A percentile compares a stretch with the other conserved stretches of the same genome.
Conservation (phyloP, 2,113 vertebrate species). For the Microtus montanus region DNA sequence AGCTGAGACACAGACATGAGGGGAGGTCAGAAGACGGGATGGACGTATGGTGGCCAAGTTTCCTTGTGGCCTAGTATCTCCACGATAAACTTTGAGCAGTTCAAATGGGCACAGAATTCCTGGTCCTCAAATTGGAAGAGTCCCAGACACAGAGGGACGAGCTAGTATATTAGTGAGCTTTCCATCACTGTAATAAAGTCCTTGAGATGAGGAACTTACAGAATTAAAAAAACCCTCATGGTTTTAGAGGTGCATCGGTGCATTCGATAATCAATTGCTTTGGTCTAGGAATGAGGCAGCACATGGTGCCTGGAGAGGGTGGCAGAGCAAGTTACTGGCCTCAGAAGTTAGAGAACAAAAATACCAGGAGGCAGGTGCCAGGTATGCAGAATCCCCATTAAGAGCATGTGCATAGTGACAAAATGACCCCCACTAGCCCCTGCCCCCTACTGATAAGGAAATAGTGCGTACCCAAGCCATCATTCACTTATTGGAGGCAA, state of each 20-base stretch:
- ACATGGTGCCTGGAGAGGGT: no score
- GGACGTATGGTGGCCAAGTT: no score
- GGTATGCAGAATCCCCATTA: background rate
- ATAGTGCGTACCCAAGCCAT: background rate
- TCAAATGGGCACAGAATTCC: background rate
- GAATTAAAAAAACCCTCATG: no score
- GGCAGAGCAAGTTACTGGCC: background rate
- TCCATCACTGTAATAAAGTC: background rate
- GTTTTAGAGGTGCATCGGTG: no score
- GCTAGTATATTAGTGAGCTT: background rate
- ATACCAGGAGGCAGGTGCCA: background rate
- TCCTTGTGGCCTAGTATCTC: background rate
- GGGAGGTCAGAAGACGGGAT: no score
- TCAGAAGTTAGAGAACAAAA: background rate
- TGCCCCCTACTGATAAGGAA: background rate
- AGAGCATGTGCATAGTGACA: background rate
- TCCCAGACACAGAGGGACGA: background rate
- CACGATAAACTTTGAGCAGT: no score
- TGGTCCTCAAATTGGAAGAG: background rate
- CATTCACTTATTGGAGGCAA: background rate
- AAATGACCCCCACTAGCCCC: background rate
- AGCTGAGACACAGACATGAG: background rate
- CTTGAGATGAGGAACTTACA: background rate
- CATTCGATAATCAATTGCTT: background rate
- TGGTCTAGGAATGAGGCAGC: background rate